Evolutionary conservation across 1,140 invertebrate genomes (phyloP), one percentile per base, ranked within the genome.

Genomic region (Bombus balteatus): DNA sequence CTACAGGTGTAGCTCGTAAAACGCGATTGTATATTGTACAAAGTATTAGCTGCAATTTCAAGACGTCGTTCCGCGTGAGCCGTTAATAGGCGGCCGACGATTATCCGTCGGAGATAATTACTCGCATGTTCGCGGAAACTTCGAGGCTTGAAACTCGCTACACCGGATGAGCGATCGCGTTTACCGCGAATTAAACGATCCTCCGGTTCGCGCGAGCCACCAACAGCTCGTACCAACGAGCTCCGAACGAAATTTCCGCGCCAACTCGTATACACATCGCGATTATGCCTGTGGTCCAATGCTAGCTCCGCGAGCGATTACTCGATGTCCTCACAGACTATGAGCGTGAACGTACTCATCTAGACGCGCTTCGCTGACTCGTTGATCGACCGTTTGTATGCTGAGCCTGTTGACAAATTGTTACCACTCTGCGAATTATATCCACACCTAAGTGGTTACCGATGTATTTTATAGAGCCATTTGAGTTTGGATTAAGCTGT

Each of bases 51-150:
- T 43, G 75, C n/a, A 41, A 53, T 66, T 78, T 76, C 34, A 15
- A 80, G 32, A 43, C 65, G 62, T 34, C 39, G 34, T 57, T 81
- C 66, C 62, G 83, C 41, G 74, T 66, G 76, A 66, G 78, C 62
- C 70, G 68, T 77, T 89, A 89, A 89, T 88, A 84, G 80, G 76
- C 77, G 88, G 83, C 73, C 85, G 70, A 89, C 78, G 88, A 88
- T 88, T 88, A 86, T 86, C 88, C 81, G 87, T 88, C 83, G 65
- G 84, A 22, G n/a, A 59, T 88, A 88, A 89, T 88, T 88, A 80
- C 75, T 79, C 83, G 74, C 22, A 82, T 70, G 72, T 89, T 88
- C 87, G 71, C 80, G 82, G 66, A 80, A 88, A 53, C 47, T 53
- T 53, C 47, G 47, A 53, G 47, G 47, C 47, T 53, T 53, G 47